Conservation (phyloP, 2,888 invertebrate genomes). For the Ichneumoninae sp. region DNA sequence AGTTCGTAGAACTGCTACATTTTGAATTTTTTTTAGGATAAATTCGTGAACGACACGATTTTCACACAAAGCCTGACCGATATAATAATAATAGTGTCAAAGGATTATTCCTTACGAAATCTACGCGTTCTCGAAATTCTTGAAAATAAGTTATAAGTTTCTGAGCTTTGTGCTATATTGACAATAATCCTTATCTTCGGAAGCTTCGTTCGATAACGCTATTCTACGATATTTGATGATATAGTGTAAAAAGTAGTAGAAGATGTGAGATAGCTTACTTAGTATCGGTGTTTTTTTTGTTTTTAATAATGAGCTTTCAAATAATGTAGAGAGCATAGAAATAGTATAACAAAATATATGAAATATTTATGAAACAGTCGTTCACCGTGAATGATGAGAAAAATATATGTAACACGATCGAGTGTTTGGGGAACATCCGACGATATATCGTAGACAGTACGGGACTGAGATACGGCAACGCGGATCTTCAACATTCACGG, state of each 20-base stretch:
- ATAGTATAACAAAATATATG: slow-evolving; percentile 84
- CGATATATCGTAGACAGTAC: slow-evolving; percentile 39
- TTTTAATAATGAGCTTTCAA: slow-evolving; percentile 59
- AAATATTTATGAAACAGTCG: slow-evolving; percentile 82
- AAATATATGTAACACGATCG: slow-evolving; percentile 49
- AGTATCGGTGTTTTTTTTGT: slow-evolving; percentile 38
- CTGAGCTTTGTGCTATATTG: slow-evolving; percentile 54
- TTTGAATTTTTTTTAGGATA: background rate
- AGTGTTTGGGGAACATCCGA: slow-evolving; percentile 15
- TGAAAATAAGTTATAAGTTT: slow-evolving; percentile 36
- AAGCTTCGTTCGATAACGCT: slow-evolving; percentile 49
- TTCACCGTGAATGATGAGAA: slow-evolving; percentile 76
- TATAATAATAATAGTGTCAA: background rate
- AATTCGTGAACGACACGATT: background rate
- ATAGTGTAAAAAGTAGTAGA: slow-evolving; percentile 52
- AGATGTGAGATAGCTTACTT: slow-evolving; percentile 52
- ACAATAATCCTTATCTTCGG: slow-evolving; percentile 52
- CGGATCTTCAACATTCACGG: slow-evolving; percentile 71
- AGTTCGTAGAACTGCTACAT: background rate
- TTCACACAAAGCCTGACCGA: background rate
- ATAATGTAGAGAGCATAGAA: slow-evolving; percentile 81
- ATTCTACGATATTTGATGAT: slow-evolving; percentile 43
- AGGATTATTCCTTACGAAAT: background rate
- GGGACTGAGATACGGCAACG: slow-evolving; percentile 22
- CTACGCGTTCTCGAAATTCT: background rate